Evolutionary conservation across 2,113 vertebrate species (phyloP), one percentile per base, ranked within the genome.

Genomic region (Anser brachyrhynchus): DNA sequence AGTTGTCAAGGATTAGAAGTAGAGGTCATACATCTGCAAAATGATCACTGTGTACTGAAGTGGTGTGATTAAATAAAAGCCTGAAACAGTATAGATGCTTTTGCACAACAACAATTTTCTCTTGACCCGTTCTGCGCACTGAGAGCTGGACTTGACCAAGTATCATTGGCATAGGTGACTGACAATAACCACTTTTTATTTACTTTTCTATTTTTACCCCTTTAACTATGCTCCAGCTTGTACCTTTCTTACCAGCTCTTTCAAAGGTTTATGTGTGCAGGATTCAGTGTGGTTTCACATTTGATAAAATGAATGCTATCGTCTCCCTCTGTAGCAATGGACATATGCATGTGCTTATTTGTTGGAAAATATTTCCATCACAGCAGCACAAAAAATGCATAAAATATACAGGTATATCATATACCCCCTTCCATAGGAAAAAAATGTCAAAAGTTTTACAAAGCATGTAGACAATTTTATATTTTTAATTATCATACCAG

Each of bases 401-500:
- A 22, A 28, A 54, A 9, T 18, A 9, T 1, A 1, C 13, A 35
- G 31, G 4, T 35, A 3, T 8, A 55, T 18, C 15, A 4, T 21
- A 9, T 4, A 72, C 37, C 15, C 31, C 0, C 1, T 41, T 88
- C 57, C 8, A 6, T 1, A 41, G 29, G 29, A 9, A 61, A 74
- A 44, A 35, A 35, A 20, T 0, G 20, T 59, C 46, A 11, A 2
- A 52, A 16, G 26, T 33, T 58, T 51, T 70, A 73, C 52, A 79
- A 69, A 71, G 29, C 12, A 21, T 17, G 21, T 58, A 65, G 59
- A n/a, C 51, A 79, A 21, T 10, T 17, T 4, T 49, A 5, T 13
- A 19, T 28, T 89, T 92, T 62, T 77, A 74, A 59, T 95, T 99
- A 99, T 99, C 99, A 16, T 99, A 99, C 99, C 99, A 99, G 97